Conservation (phyloP, 2,113 vertebrate species). For the Centrocercus urophasianus region DNA sequence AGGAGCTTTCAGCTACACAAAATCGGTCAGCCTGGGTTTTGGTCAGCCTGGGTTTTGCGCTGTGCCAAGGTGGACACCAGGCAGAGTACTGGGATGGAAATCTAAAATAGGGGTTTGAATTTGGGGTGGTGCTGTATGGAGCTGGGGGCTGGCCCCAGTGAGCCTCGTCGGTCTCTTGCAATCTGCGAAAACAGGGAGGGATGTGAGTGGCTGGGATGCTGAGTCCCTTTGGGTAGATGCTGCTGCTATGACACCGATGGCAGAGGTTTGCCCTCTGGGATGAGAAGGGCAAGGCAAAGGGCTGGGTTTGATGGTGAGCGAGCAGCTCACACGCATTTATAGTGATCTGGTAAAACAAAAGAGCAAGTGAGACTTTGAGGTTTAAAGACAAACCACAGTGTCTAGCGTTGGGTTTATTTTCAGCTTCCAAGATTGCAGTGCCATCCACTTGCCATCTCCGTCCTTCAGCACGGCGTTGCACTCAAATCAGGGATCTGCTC, state of each 20-base stretch:
- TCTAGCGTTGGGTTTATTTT: not conserved
- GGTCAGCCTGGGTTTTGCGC: not conserved
- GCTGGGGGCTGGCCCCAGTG: not conserved
- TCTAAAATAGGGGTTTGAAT: not conserved
- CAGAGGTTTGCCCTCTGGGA: not conserved
- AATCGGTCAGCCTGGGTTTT: not conserved
- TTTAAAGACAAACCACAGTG: not conserved
- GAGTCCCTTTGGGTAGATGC: not conserved
- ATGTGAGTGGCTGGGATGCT: not conserved
- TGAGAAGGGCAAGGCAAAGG: not conserved
- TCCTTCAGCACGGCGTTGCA: not conserved
- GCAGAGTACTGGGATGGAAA: not conserved
- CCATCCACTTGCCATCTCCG: not conserved
- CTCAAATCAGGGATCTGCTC: not conserved
- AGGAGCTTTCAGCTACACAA: not conserved
- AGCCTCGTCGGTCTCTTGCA: not conserved
- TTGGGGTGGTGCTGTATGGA: not conserved
- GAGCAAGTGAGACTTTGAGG: accelerated
- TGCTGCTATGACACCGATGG: accelerated
- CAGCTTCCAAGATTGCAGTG: not conserved
- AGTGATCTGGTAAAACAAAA: not conserved
- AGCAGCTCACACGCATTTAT: accelerated
- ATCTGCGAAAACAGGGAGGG: not conserved
- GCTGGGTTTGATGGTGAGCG: not conserved
- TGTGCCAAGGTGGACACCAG: not conserved